phyloP scores from a whole-genome alignment of 2,113 vertebrate species.

The Engraulis encrasicolus region DNA sequence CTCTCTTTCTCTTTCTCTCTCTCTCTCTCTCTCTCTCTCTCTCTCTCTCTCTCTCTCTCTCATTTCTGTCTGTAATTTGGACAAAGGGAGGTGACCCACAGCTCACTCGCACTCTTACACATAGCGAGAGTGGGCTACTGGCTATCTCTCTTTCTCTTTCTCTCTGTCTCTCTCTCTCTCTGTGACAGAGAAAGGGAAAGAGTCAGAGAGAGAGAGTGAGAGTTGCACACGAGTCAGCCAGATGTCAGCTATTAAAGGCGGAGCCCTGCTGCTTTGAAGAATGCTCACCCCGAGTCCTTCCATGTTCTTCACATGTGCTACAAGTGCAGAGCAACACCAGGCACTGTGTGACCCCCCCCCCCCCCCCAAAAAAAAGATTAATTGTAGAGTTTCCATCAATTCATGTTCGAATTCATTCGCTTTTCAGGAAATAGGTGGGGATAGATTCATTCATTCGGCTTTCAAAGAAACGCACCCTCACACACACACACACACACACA shows the following conservation, averaged over 20 bases:
- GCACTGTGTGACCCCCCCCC: not conserved
- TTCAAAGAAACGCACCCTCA: too few species aligned
- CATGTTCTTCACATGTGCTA: not conserved
- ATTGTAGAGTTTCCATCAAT: not conserved
- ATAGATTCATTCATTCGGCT: not conserved
- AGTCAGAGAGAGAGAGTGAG: not conserved
- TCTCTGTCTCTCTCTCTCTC: too few species aligned
- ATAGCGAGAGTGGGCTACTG: too few species aligned
- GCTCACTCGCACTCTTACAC: not conserved
- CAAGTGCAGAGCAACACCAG: not conserved
- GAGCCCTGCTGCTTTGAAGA: not conserved
- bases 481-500: too few species aligned
- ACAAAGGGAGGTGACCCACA: conserved; percentile 5
- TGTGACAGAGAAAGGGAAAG: not conserved
- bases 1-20: too few species aligned
- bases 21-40: not conserved
- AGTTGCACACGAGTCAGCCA: not conserved
- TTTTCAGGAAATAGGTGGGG: not conserved
- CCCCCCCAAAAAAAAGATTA: not conserved
- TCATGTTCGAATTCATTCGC: not conserved
- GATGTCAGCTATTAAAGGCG: not conserved
- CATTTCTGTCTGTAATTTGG: not conserved
- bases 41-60: conserved; percentile 40
- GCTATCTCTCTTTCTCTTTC: too few species aligned
- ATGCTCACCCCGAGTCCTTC: not conserved